phyloP scores from a whole-genome alignment of 2,113 vertebrate species.

The Saccopteryx bilineata region DNA sequence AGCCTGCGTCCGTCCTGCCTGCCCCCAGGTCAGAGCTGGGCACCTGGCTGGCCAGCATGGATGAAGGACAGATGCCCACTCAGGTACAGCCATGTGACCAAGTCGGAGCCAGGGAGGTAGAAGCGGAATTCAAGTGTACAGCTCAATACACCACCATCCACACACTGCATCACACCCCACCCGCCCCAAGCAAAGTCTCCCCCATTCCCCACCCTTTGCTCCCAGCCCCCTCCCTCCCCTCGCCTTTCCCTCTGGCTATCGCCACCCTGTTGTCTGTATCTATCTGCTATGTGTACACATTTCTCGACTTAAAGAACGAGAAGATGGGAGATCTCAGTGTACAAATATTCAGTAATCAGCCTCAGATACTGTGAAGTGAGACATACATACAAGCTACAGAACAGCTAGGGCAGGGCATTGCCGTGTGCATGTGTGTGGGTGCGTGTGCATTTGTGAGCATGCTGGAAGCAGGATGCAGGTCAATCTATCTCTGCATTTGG shows the following conservation, averaged over 20 bases:
- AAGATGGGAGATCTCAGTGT: no score
- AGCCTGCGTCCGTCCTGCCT: neutral
- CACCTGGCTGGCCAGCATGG: neutral
- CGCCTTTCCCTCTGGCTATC: no score
- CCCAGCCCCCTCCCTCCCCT: no score
- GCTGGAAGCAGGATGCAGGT: accelerated
- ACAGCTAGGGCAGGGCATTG: neutral
- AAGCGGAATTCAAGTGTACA: neutral
- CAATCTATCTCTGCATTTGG: neutral
- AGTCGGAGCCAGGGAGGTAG: neutral
- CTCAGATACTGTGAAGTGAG: neutral
- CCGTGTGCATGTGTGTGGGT: no score
- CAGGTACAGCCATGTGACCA: no score
- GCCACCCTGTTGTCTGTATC: no score
- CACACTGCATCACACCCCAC: no score
- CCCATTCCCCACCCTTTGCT: no score
- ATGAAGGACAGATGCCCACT: neutral
- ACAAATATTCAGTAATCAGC: neutral
- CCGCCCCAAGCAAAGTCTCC: no score
- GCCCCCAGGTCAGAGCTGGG: neutral
- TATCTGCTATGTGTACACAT: no score
- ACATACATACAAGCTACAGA: neutral
- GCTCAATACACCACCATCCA: no score
- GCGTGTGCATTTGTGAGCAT: neutral
- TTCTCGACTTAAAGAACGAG: neutral